Conservation (phyloP, 1,140 invertebrate species). For the Sitodiplosis mosellana region DNA sequence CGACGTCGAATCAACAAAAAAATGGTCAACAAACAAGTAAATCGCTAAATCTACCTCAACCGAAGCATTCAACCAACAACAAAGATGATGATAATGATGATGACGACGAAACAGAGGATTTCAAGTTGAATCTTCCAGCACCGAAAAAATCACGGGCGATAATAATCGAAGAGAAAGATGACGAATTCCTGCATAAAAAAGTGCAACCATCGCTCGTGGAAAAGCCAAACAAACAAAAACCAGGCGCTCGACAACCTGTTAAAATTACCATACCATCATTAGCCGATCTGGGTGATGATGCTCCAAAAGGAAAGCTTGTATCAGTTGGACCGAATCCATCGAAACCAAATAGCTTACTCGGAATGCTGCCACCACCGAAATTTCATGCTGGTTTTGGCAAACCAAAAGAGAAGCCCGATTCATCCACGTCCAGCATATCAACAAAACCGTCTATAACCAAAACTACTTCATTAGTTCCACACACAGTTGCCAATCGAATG, state of each 20-base stretch:
- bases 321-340: background rate
- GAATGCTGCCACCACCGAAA: conserved; percentile 32
- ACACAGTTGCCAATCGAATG: conserved; percentile 11
- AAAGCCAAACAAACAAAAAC: conserved; percentile 2
- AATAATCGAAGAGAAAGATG: conserved; percentile 29
- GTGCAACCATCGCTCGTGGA: conserved; percentile 15
- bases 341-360: conserved; percentile 29
- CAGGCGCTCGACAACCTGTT: conserved; percentile 12
- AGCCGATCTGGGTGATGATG: conserved; percentile 31
- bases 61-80: conserved; percentile 1
- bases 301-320: conserved; percentile 19
- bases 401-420: conserved; percentile 8
- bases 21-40: conserved; percentile 3
- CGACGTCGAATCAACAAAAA: background rate
- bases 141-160: conserved; percentile 6
- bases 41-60: background rate
- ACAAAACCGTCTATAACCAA: conserved; percentile 14
- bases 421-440: conserved; percentile 4
- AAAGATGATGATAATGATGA: conserved; percentile 5
- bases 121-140: conserved; percentile 10
- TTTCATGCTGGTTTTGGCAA: conserved; percentile 12
- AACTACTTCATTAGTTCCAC: conserved; percentile 15
- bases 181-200: conserved; percentile 38
- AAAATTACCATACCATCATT: conserved; percentile 24
- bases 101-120: background rate